These are phyloP conservation scores for Nymphalis polychloros DNA, from an alignment of 2,888 invertebrate species.

Conservation along the genomic window DNA sequence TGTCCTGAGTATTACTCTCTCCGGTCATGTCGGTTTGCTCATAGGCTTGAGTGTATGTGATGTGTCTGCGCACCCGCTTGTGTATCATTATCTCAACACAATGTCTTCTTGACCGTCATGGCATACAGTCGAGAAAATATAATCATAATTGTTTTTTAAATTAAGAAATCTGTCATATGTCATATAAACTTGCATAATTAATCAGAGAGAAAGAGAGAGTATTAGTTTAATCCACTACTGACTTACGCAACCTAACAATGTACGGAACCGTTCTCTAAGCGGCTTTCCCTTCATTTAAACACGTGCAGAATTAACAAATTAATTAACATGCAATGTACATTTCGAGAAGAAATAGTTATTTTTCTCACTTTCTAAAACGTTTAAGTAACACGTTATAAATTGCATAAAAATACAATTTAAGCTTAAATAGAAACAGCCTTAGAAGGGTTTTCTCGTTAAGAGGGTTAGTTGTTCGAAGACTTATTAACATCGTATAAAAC, in stretches of 20 bases:
- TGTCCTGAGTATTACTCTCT: no score
- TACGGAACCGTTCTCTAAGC: conserved; percentile 8
- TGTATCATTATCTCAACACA: no score
- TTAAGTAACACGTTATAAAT: not conserved
- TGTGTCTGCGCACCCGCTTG: no score
- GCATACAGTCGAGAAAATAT: no score
- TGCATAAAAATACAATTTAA: not conserved
- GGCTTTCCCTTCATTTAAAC: conserved; percentile 12
- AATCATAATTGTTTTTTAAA: no score
- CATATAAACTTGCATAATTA: not conserved
- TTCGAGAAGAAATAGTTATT: conserved; percentile 1
- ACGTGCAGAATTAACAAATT: conserved; percentile 11
- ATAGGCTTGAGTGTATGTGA: no score
- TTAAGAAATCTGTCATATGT: not conserved
- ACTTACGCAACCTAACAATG: not conserved
- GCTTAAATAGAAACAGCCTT: not conserved
- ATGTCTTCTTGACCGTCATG: no score
- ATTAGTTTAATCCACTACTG: conserved; percentile 11
- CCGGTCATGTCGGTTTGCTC: no score
- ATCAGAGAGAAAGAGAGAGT: conserved; percentile 13
- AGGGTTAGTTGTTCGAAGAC: conserved; percentile 21
- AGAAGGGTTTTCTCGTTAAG: conserved; percentile 15
- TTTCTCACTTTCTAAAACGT: not conserved
- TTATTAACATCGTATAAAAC: conserved; percentile 26
- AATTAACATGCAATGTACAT: conserved; percentile 7